phyloP scores from a whole-genome alignment of 2,113 vertebrate genomes.

The Poeciliopsis retropinna region DNA sequence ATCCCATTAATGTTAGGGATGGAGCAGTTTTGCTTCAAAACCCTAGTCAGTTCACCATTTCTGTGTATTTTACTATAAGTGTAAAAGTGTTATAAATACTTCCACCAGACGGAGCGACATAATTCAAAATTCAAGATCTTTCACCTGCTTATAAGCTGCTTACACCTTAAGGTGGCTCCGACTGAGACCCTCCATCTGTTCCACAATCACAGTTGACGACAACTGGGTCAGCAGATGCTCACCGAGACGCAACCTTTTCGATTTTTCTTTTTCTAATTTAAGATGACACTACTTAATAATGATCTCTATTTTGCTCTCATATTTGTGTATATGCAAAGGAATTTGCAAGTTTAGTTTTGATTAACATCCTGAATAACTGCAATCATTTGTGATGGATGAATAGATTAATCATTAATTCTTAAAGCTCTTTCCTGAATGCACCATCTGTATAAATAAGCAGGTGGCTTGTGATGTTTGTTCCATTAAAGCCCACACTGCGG shows the following conservation, averaged over 20 bases:
- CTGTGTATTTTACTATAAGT: background rate
- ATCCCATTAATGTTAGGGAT: background rate
- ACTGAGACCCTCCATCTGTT: background rate
- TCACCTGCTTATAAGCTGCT: background rate
- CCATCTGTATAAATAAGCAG: constrained; percentile 48
- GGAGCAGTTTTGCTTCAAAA: background rate
- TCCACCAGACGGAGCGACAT: background rate
- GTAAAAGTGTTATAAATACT: background rate
- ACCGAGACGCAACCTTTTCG: background rate
- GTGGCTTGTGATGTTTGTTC: constrained; percentile 60
- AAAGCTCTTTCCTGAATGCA: constrained; percentile 27
- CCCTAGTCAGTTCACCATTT: background rate
- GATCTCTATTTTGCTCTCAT: background rate
- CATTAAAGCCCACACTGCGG: constrained; percentile 61
- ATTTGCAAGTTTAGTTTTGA: background rate
- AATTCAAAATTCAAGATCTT: background rate
- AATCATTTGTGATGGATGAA: constrained; percentile 5
- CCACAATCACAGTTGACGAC: background rate
- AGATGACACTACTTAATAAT: background rate
- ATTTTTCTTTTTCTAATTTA: background rate
- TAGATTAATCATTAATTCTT: constrained; percentile 32
- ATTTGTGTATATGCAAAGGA: background rate
- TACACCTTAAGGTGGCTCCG: background rate
- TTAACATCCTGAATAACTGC: background rate
- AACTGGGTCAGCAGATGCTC: background rate